Percentiles rank a stretch among this genome's conserved stretches.
phyloP scores from a whole-genome alignment of 2,797 vertebrate genomes.

The Iguana delicatissima region DNA sequence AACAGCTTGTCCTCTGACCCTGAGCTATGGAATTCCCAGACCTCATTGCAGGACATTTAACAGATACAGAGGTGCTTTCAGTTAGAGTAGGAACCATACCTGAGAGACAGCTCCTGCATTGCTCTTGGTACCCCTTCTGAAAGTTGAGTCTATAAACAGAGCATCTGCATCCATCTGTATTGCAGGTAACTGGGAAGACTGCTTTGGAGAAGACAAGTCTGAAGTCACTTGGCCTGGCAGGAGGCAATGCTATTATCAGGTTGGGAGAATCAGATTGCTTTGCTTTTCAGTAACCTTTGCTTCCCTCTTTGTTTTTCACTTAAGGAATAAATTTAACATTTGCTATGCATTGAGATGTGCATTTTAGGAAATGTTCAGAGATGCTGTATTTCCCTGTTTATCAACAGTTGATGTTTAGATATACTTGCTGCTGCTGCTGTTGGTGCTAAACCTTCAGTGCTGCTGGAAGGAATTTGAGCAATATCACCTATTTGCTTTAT shows the following conservation, averaged over 20 bases:
- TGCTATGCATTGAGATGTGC: conserved; percentile 15
- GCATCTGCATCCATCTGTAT: conserved; percentile 9
- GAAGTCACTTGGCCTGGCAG: conserved; percentile 92
- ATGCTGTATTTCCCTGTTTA: conserved; percentile 42
- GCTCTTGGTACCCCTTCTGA: conserved; percentile 28
- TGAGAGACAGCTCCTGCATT: background rate
- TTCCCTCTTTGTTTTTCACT: conserved; percentile 37
- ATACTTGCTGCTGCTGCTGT: conserved; percentile 51
- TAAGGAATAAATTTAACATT: conserved; percentile 49
- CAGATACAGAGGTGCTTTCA: background rate
- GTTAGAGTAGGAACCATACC: conserved; percentile 19
- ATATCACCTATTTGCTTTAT: conserved; percentile 37
- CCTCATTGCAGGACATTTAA: background rate
- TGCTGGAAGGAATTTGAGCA: conserved; percentile 31
- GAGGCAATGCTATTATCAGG: conserved; percentile 94
- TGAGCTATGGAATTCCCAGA: background rate
- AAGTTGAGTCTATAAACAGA: conserved; percentile 5
- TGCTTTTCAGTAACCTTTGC: conserved; percentile 35
- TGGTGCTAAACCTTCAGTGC: conserved; percentile 16
- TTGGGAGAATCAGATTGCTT: conserved; percentile 65
- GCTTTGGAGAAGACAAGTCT: conserved; percentile 87
- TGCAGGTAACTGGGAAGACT: conserved; percentile 87
- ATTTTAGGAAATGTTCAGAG: conserved; percentile 27
- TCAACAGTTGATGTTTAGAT: conserved; percentile 69
- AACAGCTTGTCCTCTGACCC: background rate